Conservation (phyloP, 2,888 invertebrate genomes). For the Lasius fuliginosus region DNA sequence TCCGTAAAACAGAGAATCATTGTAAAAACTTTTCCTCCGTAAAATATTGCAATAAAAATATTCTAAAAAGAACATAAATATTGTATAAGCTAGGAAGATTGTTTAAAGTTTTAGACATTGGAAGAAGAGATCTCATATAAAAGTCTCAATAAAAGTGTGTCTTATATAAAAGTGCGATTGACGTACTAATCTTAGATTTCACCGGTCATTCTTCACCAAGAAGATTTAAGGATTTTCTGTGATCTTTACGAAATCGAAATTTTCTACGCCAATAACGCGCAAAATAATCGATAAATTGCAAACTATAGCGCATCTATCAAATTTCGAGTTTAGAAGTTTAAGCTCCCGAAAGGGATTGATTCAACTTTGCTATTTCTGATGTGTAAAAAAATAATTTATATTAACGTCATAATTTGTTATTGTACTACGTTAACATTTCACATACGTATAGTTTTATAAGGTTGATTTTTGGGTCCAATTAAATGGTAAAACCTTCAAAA, state of each 20-base stretch:
- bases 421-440: background rate
- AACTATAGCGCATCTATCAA: conserved; percentile 51
- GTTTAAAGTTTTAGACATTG: background rate
- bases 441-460: background rate
- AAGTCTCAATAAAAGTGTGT: no score
- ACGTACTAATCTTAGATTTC: conserved; percentile 61
- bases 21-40: background rate
- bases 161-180: conserved; percentile 53
- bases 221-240: conserved; percentile 64
- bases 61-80: background rate
- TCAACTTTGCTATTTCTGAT: background rate
- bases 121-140: background rate
- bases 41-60: conserved; percentile 3
- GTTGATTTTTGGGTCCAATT: background rate
- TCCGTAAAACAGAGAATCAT: conserved; percentile 18
- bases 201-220: conserved; percentile 52
- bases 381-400: background rate
- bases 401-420: background rate
- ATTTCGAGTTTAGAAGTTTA: conserved; percentile 30
- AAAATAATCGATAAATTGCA: conserved; percentile 54
- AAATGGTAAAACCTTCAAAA: conserved; percentile 17
- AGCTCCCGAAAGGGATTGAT: conserved; percentile 17
- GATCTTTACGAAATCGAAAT: conserved; percentile 47
- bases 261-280: conserved; percentile 53
- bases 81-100: background rate